Conservation (phyloP, 2,888 invertebrate genomes). For the Heteromurus nitidus region DNA sequence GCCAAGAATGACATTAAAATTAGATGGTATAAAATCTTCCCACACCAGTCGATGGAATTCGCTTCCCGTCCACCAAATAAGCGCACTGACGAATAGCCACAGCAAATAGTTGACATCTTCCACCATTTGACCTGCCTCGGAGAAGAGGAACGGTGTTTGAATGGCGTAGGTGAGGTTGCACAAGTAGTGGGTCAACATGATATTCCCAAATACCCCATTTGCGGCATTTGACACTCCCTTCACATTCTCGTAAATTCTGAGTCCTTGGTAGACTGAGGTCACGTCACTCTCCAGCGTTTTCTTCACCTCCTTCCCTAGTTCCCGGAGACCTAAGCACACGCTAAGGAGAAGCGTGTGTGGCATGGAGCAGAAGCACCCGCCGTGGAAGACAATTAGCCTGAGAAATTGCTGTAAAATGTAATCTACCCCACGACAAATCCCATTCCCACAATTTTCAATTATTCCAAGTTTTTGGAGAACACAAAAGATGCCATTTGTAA, state of each 20-base stretch:
- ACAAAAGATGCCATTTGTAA: slow-evolving; percentile 43
- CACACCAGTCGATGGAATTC: slow-evolving; percentile 50
- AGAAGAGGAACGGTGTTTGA: slow-evolving; percentile 53
- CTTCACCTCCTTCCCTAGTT: slow-evolving; percentile 44
- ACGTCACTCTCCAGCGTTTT: slow-evolving; percentile 22
- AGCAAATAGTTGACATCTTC: slow-evolving; percentile 48
- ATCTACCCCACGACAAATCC: not conserved
- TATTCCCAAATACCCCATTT: slow-evolving; percentile 32
- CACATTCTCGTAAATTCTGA: slow-evolving; percentile 34
- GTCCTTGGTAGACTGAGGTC: slow-evolving; percentile 4
- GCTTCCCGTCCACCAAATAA: slow-evolving; percentile 55
- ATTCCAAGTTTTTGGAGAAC: slow-evolving; percentile 14
- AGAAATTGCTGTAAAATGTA: slow-evolving; percentile 12
- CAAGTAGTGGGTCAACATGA: slow-evolving; percentile 51
- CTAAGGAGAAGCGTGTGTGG: slow-evolving; percentile 40
- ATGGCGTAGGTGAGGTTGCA: slow-evolving; percentile 56
- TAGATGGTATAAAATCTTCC: not conserved
- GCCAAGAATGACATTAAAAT: not conserved
- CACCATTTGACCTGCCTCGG: slow-evolving; percentile 35
- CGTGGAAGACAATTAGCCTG: slow-evolving; percentile 49
- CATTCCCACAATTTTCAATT: not conserved
- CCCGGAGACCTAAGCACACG: slow-evolving; percentile 24
- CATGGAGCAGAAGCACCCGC: slow-evolving; percentile 53
- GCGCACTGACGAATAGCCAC: slow-evolving; percentile 48
- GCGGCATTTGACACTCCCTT: slow-evolving; percentile 17